phyloP scores from a whole-genome alignment of 2,797 vertebrate species.

The Gadopsis bispinosus region DNA sequence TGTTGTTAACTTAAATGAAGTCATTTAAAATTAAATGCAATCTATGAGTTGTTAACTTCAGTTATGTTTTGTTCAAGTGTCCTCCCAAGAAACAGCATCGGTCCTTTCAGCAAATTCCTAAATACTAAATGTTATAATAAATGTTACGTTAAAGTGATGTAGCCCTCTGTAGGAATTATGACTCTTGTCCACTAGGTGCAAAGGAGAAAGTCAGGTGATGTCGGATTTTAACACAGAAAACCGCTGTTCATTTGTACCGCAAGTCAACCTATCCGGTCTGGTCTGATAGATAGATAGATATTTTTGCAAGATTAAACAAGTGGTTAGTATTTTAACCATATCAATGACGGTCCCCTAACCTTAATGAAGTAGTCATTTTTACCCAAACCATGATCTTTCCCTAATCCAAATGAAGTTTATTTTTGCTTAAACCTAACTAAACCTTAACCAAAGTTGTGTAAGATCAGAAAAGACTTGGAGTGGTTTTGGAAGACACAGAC shows the following conservation, averaged over 20 bases:
- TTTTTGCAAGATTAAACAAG: neutral
- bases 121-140: neutral
- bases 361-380: neutral
- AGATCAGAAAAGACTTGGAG: neutral
- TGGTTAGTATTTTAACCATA: neutral
- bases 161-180: neutral
- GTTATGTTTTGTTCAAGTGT: neutral
- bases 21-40: neutral
- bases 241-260: neutral
- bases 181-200: neutral
- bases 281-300: no score
- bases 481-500: neutral
- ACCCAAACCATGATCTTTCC: neutral
- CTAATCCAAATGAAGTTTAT: no score
- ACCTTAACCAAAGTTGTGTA: neutral
- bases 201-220: neutral
- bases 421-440: neutral
- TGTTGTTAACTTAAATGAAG: neutral
- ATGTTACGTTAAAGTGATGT: neutral
- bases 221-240: neutral
- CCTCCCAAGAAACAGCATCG: neutral
- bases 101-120: neutral
- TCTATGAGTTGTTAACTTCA: neutral
- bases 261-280: neutral
- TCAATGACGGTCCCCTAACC: neutral